Evolutionary conservation across 2,113 vertebrate species (phyloP), one percentile per base, ranked within the genome.

Genomic region (Paramisgurnus dabryanus): DNA sequence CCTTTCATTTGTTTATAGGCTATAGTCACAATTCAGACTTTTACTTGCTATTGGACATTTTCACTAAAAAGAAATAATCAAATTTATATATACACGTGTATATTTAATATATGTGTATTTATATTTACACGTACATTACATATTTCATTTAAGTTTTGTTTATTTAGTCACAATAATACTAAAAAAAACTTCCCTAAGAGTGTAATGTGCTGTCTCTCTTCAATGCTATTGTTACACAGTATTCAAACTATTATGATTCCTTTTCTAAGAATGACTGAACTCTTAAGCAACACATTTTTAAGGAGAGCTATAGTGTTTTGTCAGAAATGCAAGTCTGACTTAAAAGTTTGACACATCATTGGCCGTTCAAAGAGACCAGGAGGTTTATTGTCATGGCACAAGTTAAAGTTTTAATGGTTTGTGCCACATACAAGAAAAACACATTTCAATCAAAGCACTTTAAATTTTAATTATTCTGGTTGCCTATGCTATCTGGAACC

Each of bases 381-480:
- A 83, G 82, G 75, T 88, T 84, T 78, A 87, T 79, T 81, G 82
- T 85, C 81, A 83, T 60, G 83, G 87, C 80, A 87, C 87, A 90
- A 82, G 87, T 82, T 87, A 81, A 84, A 87, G 89, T 81, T 67
- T 81, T 81, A 90, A 91, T 89, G 89, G 90, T 90, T 93, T 91
- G 88, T 90, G 89, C 89, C 90, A 89, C 87, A 85, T 84, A 83
- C 87, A 89, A 84, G 85, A 90, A 91, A 91, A 90, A 89, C 87
- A 89, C 69, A 57, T 17, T 85, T 90, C 80, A 89, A 88, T 92
- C 90, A 92, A 87, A 88, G 81, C 84, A 80, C 89, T 89, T 91
- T 83, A 57, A 34, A 87, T 91, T 91, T 89, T 68, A 90, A 93
- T 89, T 83, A 87, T 87, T 88, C 82, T 67, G 87, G 89, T 88